Evolutionary conservation across 1,140 invertebrate species (phyloP).

Genomic region (Drosophila novamexicana): DNA sequence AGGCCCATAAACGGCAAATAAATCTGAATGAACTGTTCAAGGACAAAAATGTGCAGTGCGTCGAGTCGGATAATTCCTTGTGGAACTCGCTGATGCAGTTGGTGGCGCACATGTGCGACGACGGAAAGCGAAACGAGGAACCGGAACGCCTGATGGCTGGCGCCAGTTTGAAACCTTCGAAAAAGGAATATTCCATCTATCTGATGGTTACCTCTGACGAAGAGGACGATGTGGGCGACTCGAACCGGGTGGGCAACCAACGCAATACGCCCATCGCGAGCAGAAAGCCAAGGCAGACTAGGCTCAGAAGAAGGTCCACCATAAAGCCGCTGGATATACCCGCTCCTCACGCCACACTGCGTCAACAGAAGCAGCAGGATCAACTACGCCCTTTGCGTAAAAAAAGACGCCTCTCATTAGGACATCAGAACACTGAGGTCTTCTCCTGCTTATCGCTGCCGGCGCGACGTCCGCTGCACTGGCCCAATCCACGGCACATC

Average conservation of each 20-base stretch:
- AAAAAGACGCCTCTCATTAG: neutral
- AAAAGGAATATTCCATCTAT: conserved; percentile 57
- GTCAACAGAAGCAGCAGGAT: neutral
- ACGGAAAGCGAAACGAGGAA: neutral
- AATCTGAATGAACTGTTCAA: conserved; percentile 49
- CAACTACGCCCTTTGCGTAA: neutral
- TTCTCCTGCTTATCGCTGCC: neutral
- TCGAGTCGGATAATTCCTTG: conserved; percentile 17
- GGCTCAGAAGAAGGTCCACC: neutral
- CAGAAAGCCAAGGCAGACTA: neutral
- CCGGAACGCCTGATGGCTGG: conserved; percentile 30
- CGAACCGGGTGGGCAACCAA: neutral
- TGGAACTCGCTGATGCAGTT: conserved; percentile 49
- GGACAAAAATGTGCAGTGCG: conserved; percentile 17
- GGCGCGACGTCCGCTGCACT: conserved; percentile 50
- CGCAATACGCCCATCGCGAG: neutral
- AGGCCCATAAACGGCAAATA: neutral
- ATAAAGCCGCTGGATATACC: no score
- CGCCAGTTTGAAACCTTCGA: neutral
- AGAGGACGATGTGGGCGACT: conserved; percentile 19
- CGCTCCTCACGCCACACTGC: neutral
- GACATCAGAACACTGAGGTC: neutral
- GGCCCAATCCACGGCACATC: conserved; percentile 53
- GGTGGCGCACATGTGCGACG: conserved; percentile 36
- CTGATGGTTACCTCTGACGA: conserved; percentile 55